A percentile compares a stretch with the other conserved stretches of the same genome.
Conservation (phyloP, 2,888 invertebrate species). For the Cephus spinipes region DNA sequence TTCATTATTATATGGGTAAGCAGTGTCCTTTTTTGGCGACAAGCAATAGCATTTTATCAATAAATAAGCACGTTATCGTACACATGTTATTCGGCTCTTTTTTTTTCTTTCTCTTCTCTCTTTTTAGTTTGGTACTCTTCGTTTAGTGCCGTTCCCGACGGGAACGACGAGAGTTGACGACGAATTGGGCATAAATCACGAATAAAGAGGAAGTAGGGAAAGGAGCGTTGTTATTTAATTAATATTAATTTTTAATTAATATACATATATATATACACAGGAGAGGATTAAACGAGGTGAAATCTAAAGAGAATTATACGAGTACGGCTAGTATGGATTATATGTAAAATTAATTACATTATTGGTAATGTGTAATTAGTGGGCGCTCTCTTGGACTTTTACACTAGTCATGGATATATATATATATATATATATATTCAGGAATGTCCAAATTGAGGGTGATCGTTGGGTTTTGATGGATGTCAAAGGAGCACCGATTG, state of each 20-base stretch:
- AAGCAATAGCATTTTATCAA: background rate
- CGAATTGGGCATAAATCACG: conserved; percentile 30
- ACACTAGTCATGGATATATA: conserved; percentile 27
- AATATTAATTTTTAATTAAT: conserved; percentile 32
- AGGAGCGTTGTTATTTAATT: conserved; percentile 30
- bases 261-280: conserved; percentile 6
- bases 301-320: conserved; percentile 32
- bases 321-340: conserved; percentile 15
- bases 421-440: background rate
- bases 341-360: conserved; percentile 34
- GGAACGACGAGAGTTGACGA: background rate
- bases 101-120: background rate
- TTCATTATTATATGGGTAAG: background rate
- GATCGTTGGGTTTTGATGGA: background rate
- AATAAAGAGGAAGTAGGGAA: conserved; percentile 23
- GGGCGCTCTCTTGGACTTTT: conserved; percentile 27
- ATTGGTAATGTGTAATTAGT: conserved; percentile 30
- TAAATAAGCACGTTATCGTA: background rate
- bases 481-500: background rate
- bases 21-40: background rate
- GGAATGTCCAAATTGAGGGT: background rate
- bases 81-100: background rate
- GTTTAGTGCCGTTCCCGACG: background rate
- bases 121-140: background rate
- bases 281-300: conserved; percentile 5